Evolutionary conservation across 2,888 invertebrate genomes (phyloP).

Genomic region (Phengaris alcon): DNA sequence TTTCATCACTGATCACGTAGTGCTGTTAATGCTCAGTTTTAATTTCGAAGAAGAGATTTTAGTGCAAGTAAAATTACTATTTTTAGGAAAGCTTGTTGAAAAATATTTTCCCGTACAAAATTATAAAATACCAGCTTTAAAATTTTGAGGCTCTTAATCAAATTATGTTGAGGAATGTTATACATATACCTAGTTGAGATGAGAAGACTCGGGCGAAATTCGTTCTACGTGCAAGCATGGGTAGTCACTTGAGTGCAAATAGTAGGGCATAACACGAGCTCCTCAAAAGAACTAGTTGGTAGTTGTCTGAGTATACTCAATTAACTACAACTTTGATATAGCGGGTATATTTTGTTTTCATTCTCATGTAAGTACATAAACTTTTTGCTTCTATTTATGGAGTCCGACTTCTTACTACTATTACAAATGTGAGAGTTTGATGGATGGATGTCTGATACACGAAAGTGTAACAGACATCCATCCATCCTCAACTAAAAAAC

Average conservation of each 20-base stretch:
- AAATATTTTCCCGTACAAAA: background rate
- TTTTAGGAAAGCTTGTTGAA: background rate
- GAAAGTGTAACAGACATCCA: too few relatives aligned
- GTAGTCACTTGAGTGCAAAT: background rate
- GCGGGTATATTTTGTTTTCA: too few relatives aligned
- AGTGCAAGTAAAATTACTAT: background rate
- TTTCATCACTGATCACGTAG: too few relatives aligned
- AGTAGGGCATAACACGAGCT: conserved; percentile 13
- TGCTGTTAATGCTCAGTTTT: background rate
- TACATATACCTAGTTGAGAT: background rate
- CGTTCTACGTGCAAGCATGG: background rate
- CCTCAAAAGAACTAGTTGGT: conserved; percentile 3
- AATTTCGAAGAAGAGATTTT: background rate
- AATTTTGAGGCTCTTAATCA: background rate
- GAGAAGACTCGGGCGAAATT: background rate
- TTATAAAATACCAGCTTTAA: background rate
- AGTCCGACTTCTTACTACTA: too few relatives aligned
- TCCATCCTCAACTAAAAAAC: too few relatives aligned
- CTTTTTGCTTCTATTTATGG: too few relatives aligned
- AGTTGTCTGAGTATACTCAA: background rate
- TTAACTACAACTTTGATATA: too few relatives aligned
- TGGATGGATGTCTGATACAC: too few relatives aligned
- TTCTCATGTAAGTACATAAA: too few relatives aligned
- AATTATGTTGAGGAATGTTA: conserved; percentile 6
- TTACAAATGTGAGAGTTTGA: too few relatives aligned